Conservation (phyloP, 2,797 vertebrate species). For the Catharus ustulatus region DNA sequence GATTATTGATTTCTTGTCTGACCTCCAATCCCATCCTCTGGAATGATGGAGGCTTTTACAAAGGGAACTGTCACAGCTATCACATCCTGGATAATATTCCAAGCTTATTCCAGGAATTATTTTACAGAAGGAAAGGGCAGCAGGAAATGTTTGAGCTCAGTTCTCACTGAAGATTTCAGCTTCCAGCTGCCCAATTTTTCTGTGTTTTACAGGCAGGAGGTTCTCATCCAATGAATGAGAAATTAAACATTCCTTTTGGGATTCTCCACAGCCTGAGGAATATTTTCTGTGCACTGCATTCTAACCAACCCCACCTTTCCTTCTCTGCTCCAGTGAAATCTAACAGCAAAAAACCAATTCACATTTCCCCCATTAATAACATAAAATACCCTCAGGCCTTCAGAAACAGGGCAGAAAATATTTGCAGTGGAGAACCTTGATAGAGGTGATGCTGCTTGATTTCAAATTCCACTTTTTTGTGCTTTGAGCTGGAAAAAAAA, state of each 20-base stretch:
- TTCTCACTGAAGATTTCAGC: background rate
- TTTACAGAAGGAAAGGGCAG: accelerated
- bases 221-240: background rate
- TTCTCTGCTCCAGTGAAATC: background rate
- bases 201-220: background rate
- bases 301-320: background rate
- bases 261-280: background rate
- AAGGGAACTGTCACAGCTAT: background rate
- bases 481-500: background rate
- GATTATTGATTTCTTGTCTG: conserved; percentile 54
- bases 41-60: background rate
- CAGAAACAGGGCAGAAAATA: background rate
- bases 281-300: accelerated
- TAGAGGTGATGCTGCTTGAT: background rate
- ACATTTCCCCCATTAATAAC: background rate
- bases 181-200: background rate
- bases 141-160: background rate
- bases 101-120: background rate
- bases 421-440: background rate
- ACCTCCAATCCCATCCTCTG: conserved; percentile 29
- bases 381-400: background rate
- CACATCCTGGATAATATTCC: background rate
- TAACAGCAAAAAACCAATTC: background rate
- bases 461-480: background rate
- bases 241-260: background rate